phyloP scores from a whole-genome alignment of 2,797 vertebrate species.

The Hemibagrus guttatus region DNA sequence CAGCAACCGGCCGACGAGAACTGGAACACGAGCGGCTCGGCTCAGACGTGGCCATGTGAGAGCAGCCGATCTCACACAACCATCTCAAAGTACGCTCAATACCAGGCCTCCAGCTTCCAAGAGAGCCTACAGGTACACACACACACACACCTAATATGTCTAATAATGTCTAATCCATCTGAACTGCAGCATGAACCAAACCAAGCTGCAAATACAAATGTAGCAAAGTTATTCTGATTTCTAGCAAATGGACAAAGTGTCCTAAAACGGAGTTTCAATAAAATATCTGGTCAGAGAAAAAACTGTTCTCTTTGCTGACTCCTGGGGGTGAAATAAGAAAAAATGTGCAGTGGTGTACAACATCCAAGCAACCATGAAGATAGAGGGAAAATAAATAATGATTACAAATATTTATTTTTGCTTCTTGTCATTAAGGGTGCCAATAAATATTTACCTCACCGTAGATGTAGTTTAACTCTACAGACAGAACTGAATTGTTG shows the following conservation, averaged over 20 bases:
- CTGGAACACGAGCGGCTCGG: constrained; percentile 74
- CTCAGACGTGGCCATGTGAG: constrained; percentile 82
- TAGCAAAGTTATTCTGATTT: not conserved
- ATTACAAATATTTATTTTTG: not conserved
- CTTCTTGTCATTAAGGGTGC: not conserved
- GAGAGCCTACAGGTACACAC: constrained; percentile 85
- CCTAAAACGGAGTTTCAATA: not conserved
- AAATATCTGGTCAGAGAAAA: not conserved
- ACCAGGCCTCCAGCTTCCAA: constrained; percentile 92
- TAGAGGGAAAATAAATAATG: not conserved
- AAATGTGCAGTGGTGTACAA: not conserved
- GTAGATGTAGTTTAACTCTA: not conserved
- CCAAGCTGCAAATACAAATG: too few relatives aligned
- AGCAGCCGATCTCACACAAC: constrained; percentile 83
- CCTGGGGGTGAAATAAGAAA: not conserved
- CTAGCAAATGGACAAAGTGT: not conserved
- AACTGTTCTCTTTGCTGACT: not conserved
- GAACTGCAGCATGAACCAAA: not conserved
- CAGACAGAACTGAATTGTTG: not conserved
- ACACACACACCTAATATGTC: not conserved
- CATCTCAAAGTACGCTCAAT: constrained; percentile 86
- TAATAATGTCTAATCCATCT: not conserved
- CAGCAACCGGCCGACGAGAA: constrained; percentile 83
- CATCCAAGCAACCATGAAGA: not conserved
- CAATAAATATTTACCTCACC: not conserved